Base-by-base conservation (phyloP, 2,888 invertebrate species). In the Helicoverpa assulta region DNA sequence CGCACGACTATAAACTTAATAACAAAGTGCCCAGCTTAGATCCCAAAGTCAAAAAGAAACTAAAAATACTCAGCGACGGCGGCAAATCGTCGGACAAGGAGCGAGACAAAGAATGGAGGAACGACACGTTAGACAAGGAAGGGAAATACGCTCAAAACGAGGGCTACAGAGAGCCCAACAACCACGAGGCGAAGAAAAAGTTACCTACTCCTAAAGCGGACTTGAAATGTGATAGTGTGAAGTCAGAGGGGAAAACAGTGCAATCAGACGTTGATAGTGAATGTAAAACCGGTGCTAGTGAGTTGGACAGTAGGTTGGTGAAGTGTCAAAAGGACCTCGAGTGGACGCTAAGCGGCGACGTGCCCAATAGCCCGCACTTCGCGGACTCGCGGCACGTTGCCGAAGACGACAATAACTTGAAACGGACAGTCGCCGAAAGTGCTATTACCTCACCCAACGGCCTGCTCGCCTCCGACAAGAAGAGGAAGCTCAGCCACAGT, bases 401-500 rank as follows among this genome's bases (percentile, higher is more conserved):
- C 80, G 86, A 86, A n/a, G 82, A 82, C 60, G 90, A 89, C 86
- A 88, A 87, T 85, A 87, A 88, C 62, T 82, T 88, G 75, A 89
- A 96, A 92, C 92, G 96, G 91, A 91, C 96, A 86, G 91, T 94
- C 70, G 86, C 92, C 65, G 95, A 95, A 78, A 92, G 93, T 91
- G 92, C 93, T 76, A 90, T 92, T 83, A 91, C 93, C 83, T 93
- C 94, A 78, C 96, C 96, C 64, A 97, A 97, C 78, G 97, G 97
- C 51, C 94, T 97, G 72, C 92, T 96, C 63, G 91, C 93, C 70
- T 96, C 96, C 26, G 97, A 97, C 81, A 97, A 97, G 92, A 96
- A 97, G 89, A 93, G 97, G 88, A 96, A 97, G 83, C 94, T 96
- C 82, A 96, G 96, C 90, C 96, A 96, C 88, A 95, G 95, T 85